Conservation (phyloP, 2,113 vertebrate genomes). For the Hypomesus transpacificus region DNA sequence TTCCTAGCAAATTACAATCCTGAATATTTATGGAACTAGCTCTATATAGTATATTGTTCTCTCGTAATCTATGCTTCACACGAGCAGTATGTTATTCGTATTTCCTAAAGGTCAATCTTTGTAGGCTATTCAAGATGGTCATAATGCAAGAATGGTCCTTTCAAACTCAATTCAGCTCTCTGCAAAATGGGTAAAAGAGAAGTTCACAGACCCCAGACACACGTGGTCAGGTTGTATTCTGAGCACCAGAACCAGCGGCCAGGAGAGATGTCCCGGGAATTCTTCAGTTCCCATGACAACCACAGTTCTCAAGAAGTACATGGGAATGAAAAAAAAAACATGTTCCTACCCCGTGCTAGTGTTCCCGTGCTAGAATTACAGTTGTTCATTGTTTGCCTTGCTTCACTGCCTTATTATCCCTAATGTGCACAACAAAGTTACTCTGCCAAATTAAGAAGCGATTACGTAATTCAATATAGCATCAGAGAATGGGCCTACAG, state of each 20-base stretch:
- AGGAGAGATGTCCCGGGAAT: conserved; percentile 61
- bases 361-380: conserved; percentile 43
- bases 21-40: no score
- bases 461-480: conserved; percentile 17
- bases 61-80: no score
- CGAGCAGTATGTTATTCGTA: neutral
- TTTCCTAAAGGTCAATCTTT: neutral
- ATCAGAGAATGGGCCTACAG: conserved; percentile 6
- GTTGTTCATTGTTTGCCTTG: conserved; percentile 17
- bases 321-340: conserved; percentile 54
- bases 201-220: conserved; percentile 38
- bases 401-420: conserved; percentile 17
- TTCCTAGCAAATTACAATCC: neutral
- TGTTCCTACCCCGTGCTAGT: conserved; percentile 19
- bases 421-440: conserved; percentile 23
- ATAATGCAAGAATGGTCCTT: conserved; percentile 6
- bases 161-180: conserved; percentile 14
- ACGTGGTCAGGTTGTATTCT: conserved; percentile 42
- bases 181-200: conserved; percentile 21
- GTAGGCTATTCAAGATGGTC: neutral
- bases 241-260: conserved; percentile 17
- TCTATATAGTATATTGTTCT: no score
- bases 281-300: conserved; percentile 70
- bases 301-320: conserved; percentile 61
- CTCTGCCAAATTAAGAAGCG: conserved; percentile 9